Percentiles rank a stretch among this genome's conserved stretches.
Conservation (phyloP, 2,797 vertebrate genomes). For the Rousettus madagascariensis region DNA sequence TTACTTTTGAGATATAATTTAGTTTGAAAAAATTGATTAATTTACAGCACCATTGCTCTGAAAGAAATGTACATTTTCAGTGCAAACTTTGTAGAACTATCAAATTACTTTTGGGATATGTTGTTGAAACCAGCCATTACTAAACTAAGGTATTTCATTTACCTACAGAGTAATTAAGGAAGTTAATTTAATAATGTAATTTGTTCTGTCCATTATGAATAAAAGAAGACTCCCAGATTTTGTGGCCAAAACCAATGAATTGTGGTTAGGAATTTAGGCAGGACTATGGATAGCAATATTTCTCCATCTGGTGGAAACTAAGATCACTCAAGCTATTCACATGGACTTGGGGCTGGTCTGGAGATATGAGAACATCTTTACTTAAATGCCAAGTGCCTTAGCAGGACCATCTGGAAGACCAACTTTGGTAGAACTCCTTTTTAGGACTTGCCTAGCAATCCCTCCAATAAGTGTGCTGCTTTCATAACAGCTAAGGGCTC, state of each 20-base stretch:
- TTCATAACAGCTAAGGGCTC: neutral
- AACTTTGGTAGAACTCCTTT: neutral
- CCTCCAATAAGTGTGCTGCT: neutral
- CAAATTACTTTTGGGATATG: neutral
- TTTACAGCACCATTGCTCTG: neutral
- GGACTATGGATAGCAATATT: neutral
- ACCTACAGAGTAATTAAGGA: neutral
- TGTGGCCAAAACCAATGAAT: neutral
- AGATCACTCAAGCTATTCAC: neutral
- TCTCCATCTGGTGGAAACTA: neutral
- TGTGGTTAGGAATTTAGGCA: neutral
- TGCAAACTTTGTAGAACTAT: neutral
- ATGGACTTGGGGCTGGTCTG: neutral
- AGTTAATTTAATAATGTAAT: neutral
- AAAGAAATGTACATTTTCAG: neutral
- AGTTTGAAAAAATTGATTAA: neutral
- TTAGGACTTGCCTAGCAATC: neutral
- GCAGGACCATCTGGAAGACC: neutral
- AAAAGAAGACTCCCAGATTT: neutral
- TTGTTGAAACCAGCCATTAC: neutral
- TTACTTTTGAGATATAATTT: neutral
- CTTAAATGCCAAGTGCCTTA: accelerated
- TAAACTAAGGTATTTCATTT: neutral
- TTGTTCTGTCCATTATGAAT: neutral
- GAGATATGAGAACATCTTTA: neutral